Evolutionary conservation across 2,113 vertebrate species (phyloP), one percentile per base, ranked within the genome.

Genomic region (Butorides virescens): DNA sequence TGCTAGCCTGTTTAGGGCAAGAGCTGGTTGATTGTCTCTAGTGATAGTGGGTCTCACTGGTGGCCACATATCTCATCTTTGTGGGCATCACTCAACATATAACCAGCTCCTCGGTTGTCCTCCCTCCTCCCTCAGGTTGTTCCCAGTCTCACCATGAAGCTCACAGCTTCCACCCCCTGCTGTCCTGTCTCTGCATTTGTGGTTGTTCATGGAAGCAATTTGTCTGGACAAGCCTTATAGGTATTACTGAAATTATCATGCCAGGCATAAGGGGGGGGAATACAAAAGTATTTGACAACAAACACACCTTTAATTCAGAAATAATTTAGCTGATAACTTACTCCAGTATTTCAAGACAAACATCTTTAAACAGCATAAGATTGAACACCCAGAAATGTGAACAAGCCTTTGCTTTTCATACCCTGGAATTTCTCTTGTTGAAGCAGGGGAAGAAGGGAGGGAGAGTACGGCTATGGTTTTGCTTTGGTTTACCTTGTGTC

Each of bases 401-500:
- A 53, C 7, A 91, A 16, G 59, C 11, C 85, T 93, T 66, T 89
- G 53, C 13, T 66, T 93, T 78, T 86, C 52, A 74, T 68, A 74
- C 18, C 27, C 58, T 72, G 50, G 20, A 37, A 70, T 86, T 89
- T 62, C 27, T 70, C 78, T 66, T 85, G 32, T 37, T 59, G 59
- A 52, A 85, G 36, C 21, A 46, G 9, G 3, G 30, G 39, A 71
- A 74, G 10, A 72, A 89, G 66, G 27, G n/a, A 68, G 32, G 12
- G 32, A 52, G 8, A 71, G 10, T 18, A 80, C 4, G 14, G 44
- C 10, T 77, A 3, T 13, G 20, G 16, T 29, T 73, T 66, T 71
- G 16, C 37, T 90, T 86, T 83, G 12, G 7, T 96, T 97, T 97
- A 98, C 98, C 98, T 97, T 97, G 96, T 34, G 98, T 98, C 80